phyloP scores from a whole-genome alignment of 2,113 vertebrate species.

The Triplophysa rosa region DNA sequence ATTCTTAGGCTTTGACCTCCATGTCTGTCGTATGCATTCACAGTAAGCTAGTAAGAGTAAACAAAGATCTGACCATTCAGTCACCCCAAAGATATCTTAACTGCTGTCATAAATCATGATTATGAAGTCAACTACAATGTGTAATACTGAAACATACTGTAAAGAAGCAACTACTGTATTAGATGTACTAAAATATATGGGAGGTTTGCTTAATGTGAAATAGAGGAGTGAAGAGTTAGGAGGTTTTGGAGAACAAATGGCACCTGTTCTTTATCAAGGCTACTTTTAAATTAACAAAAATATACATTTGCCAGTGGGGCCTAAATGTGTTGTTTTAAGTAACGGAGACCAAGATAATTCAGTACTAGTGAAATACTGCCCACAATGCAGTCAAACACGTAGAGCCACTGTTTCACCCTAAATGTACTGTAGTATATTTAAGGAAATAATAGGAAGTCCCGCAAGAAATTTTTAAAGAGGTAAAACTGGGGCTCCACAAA shows the following conservation, averaged over 20 bases:
- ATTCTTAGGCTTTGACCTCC: conserved; percentile 30
- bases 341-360: background rate
- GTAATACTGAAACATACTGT: conserved; percentile 3
- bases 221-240: background rate
- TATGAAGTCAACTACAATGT: background rate
- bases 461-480: background rate
- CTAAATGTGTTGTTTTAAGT: conserved; percentile 8
- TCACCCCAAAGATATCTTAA: conserved; percentile 2
- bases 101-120: background rate
- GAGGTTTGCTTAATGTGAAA: background rate
- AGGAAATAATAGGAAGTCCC: too few relatives aligned
- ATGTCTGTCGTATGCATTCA: conserved; percentile 36
- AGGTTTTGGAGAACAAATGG: background rate
- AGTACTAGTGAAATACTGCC: background rate
- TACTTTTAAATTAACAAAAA: conserved; percentile 20
- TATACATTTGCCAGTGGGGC: background rate
- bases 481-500: conserved; percentile 12
- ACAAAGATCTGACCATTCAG: conserved; percentile 4
- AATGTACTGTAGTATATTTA: background rate
- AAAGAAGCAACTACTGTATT: conserved; percentile 1
- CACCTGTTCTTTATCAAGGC: background rate
- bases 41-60: conserved; percentile 22
- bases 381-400: background rate
- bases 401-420: background rate
- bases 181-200: background rate